Evolutionary conservation across 2,888 invertebrate genomes (phyloP).

Genomic region (Gonocerus acuteangulatus): DNA sequence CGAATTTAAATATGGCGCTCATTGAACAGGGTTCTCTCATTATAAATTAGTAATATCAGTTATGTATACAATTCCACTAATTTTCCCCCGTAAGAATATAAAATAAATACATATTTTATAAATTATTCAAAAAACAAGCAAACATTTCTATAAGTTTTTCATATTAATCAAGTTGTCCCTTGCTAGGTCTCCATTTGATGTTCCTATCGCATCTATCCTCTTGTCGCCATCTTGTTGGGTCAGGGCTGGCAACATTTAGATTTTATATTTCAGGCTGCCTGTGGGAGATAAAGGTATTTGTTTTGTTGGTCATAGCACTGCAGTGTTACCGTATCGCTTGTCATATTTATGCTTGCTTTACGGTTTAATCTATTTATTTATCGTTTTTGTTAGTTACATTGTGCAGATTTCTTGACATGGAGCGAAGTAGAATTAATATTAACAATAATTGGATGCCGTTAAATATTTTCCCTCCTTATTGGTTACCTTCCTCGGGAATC

Average conservation of each 20-base stretch:
- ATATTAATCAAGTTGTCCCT: no score
- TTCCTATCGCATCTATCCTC: neutral
- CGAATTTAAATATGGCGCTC: no score
- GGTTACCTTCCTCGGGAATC: neutral
- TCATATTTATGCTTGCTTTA: neutral
- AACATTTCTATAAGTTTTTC: no score
- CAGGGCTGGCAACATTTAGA: constrained; percentile 38
- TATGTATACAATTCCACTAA: no score
- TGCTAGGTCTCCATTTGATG: no score
- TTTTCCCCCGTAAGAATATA: no score
- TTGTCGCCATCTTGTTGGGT: constrained; percentile 37
- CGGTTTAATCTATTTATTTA: neutral
- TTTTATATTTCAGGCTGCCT: constrained; percentile 20
- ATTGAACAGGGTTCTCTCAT: no score
- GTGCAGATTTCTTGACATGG: neutral
- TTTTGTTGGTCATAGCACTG: constrained; percentile 23
- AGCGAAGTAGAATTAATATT: neutral
- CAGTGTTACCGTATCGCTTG: constrained; percentile 13
- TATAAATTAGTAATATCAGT: no score
- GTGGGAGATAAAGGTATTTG: constrained; percentile 17
- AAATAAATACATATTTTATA: no score
- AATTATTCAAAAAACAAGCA: no score
- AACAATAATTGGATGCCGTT: neutral
- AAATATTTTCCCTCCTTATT: neutral
- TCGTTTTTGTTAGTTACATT: neutral